Conservation (phyloP, 2,888 invertebrate genomes). For the Himalopsyche kuldschensis region DNA sequence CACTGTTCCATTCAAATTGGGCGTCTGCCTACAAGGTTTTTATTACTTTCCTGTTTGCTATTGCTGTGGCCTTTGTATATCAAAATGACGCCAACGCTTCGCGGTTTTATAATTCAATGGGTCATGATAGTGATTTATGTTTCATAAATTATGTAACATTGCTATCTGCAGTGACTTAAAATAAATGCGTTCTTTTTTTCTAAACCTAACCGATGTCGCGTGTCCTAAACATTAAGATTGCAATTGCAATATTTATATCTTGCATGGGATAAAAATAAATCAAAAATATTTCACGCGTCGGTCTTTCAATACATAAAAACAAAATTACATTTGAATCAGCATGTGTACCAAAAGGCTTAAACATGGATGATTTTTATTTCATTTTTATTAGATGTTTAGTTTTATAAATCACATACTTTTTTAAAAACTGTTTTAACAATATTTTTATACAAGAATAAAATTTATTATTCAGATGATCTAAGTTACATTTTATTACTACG, state of each 20-base stretch:
- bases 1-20: neutral
- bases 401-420: too few species aligned
- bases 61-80: constrained; percentile 2
- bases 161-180: neutral
- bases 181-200: neutral
- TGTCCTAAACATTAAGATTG: constrained; percentile 3
- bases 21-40: constrained; percentile 9
- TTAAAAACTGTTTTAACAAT: too few species aligned
- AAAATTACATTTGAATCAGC: neutral
- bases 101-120: constrained; percentile 11
- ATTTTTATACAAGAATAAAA: too few species aligned
- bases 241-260: neutral
- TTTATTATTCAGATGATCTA: too few species aligned
- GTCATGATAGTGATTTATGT: constrained; percentile 16
- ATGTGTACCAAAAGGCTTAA: neutral
- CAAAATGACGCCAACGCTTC: neutral
- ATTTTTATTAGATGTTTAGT: too few species aligned
- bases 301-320: neutral
- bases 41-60: constrained; percentile 12
- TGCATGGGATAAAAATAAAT: neutral
- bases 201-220: neutral
- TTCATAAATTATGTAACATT: neutral
- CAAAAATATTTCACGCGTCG: neutral
- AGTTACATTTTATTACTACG: too few species aligned
- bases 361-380: too few species aligned